phyloP scores from a whole-genome alignment of 2,797 vertebrate species.

The Intellagama lesueurii region DNA sequence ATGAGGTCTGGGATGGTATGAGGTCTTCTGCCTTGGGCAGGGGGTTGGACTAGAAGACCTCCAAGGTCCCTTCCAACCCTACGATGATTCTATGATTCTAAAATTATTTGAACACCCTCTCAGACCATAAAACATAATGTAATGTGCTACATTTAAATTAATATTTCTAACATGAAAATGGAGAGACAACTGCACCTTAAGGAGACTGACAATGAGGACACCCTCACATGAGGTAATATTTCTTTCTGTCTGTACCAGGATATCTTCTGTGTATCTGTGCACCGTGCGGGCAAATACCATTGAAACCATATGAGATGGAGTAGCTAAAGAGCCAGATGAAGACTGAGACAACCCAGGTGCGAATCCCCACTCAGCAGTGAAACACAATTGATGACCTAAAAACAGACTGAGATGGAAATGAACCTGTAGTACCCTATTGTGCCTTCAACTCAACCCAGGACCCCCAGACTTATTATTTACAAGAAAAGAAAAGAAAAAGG shows the following conservation, averaged over 20 bases:
- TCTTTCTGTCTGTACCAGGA: background rate
- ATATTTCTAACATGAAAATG: background rate
- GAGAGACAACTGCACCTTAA: background rate
- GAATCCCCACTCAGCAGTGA: background rate
- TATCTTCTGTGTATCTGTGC: background rate
- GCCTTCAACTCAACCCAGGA: too few relatives aligned
- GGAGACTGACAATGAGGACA: background rate
- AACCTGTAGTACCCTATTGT: too few relatives aligned
- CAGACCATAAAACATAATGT: background rate
- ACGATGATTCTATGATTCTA: too few relatives aligned
- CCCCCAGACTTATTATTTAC: too few relatives aligned
- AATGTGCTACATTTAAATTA: background rate
- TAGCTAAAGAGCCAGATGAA: background rate
- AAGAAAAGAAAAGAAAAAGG: too few relatives aligned
- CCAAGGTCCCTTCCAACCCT: too few relatives aligned
- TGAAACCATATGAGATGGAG: background rate
- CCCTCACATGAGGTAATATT: background rate
- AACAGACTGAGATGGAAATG: background rate
- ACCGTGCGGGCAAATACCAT: background rate
- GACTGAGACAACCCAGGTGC: background rate
- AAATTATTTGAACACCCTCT: background rate
- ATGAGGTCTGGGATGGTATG: too few relatives aligned
- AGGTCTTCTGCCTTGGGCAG: too few relatives aligned
- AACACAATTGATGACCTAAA: background rate
- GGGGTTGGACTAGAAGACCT: too few relatives aligned